These are phyloP conservation scores for Malurus elegans DNA, from an alignment of 2,113 vertebrate species.

Conservation along the genomic window DNA sequence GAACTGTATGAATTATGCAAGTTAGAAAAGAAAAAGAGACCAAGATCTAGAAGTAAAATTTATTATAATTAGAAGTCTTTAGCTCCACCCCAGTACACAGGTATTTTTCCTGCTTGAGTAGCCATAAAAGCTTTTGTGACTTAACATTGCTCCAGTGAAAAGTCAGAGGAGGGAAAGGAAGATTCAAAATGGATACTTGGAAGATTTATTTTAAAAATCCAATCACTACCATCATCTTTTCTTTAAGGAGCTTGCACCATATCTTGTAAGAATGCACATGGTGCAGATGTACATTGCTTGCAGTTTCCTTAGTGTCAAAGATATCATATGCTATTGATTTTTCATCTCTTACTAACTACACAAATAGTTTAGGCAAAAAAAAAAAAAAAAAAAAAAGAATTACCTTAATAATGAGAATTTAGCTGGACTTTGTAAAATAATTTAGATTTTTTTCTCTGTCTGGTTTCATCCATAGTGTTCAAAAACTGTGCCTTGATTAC, in stretches of 20 bases:
- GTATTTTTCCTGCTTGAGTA: not conserved
- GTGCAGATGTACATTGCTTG: not conserved
- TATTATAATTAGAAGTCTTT: not conserved
- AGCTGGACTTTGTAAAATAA: not conserved
- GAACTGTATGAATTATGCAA: not conserved
- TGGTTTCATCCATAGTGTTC: not conserved
- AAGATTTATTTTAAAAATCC: not conserved
- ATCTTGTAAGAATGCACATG: not conserved
- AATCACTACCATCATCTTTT: rapidly evolving
- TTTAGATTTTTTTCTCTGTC: not conserved
- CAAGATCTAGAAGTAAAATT: not conserved
- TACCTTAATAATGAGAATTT: not conserved
- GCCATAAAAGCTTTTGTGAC: not conserved
- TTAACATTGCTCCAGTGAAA: not conserved
- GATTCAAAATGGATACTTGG: not conserved
- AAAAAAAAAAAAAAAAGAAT: not conserved
- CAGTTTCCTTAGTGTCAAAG: not conserved
- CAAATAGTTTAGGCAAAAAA: not conserved
- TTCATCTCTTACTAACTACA: not conserved
- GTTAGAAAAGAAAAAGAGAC: not conserved
- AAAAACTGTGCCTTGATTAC: not conserved
- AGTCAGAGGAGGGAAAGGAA: not conserved
- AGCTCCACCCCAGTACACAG: not conserved
- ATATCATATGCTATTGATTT: not conserved
- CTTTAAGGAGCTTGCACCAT: not conserved